Base-by-base conservation (phyloP, 2,113 vertebrate species). In the Sisor rabdophorus region DNA sequence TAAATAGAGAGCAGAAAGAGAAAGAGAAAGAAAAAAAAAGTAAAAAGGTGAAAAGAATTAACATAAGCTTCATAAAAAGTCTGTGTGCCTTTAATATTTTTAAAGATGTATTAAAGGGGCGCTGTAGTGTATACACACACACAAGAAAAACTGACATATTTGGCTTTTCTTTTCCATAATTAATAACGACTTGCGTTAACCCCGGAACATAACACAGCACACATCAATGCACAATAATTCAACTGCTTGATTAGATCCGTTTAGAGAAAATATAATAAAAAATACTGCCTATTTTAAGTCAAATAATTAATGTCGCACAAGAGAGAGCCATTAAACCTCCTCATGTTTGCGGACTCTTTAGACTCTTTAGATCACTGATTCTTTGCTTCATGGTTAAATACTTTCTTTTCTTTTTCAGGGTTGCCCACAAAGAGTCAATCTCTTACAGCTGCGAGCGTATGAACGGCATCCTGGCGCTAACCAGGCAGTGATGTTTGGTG, bases 401-500 rank as follows among this genome's bases (percentile, higher is more conserved):
- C 40, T 44, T 64, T 22, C 1, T 44, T 44, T 20, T 4, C 11
- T 24, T 15, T 4, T 1, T 1, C 4, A 0, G 22, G 3, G 11
- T 22, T 40, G 36, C 12, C 19, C 6, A 20, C 40, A 65, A 32
- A 75, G 36, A 71, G 50, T 65, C 11, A 16, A 26, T 24, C 19
- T 69, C 7, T 69, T 71, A 71, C 36, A 67, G 64, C 40, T 40
- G 40, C 47, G 28, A 30, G 19, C 24, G 59, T 70, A 55, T 54
- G 64, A 64, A 60, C 48, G 68, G 36, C 48, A 19, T 47, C 64
- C 56, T 64, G 53, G 67, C 22, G 65, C n/a, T 58, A 74, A 76
- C 71, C 77, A 79, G 77, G 61, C 48, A 56, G 44, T 13, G 26
- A 44, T 55, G 67, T 71, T 32, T 7, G 32, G 52, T n/a, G n/a